These are phyloP conservation scores for Eupithecia vulgata DNA, from an alignment of 2,888 invertebrate genomes.

Conservation along the genomic window DNA sequence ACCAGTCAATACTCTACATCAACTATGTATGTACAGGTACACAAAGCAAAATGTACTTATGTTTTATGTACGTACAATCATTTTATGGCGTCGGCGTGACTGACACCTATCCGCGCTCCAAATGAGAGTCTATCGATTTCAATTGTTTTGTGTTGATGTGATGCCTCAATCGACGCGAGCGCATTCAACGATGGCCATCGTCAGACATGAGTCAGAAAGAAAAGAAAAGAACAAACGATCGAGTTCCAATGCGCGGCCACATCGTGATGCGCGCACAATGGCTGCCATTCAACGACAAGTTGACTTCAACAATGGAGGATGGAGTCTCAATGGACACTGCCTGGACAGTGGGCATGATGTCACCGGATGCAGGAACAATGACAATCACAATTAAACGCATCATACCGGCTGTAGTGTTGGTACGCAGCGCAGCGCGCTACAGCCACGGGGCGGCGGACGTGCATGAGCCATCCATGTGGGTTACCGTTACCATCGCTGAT, in stretches of 20 bases:
- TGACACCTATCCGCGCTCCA: slow-evolving; percentile 5
- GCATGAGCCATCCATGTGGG: slow-evolving; percentile 31
- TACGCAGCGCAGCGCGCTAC: slow-evolving; percentile 17
- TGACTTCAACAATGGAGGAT: slow-evolving; percentile 49
- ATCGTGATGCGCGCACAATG: slow-evolving; percentile 60
- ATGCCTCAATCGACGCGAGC: slow-evolving; percentile 33
- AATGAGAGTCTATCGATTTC: slow-evolving; percentile 44
- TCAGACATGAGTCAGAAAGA: slow-evolving; percentile 28
- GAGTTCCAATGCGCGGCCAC: slow-evolving; percentile 45
- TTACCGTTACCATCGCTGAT: no score
- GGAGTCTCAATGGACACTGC: slow-evolving; percentile 61
- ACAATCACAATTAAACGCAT: slow-evolving; percentile 60
- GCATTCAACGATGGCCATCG: slow-evolving; percentile 26
- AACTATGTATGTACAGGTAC: no score
- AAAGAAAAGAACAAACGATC: slow-evolving; percentile 46
- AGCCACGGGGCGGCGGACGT: slow-evolving; percentile 31
- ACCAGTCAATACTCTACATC: neutral
- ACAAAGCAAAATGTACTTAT: no score
- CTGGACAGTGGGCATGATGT: slow-evolving; percentile 54
- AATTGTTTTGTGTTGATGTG: slow-evolving; percentile 46
- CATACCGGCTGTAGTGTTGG: slow-evolving; percentile 13
- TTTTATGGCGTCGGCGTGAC: neutral
- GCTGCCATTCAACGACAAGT: slow-evolving; percentile 60
- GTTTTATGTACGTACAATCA: neutral
- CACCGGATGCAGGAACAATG: slow-evolving; percentile 73